Base-by-base conservation (phyloP, 1,140 invertebrate species). In the Eurosta solidaginis region DNA sequence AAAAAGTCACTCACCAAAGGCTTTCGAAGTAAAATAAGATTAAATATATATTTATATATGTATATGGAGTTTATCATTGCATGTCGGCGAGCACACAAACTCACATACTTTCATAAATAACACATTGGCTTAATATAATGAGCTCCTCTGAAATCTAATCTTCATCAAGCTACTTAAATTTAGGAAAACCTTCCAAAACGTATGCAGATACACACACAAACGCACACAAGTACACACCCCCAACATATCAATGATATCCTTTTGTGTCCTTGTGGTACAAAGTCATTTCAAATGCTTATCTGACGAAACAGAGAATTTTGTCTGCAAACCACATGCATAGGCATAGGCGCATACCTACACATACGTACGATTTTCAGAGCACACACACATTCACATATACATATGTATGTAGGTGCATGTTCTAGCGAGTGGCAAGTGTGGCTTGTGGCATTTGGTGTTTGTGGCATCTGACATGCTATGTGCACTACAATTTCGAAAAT, bases 401-500 rank as follows among this genome's bases (percentile, higher is more conserved):
- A 12, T 27, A 49, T 5, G 20, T 12, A 33, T n/a, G 9, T 63
- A 33, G n/a, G n/a, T 12, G 59, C 27, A 36, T 27, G n/a, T n/a
- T n/a, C n/a, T 40, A 68, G 59, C 17, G n/a, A 40, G 59, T 68
- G n/a, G 33, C 59, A 68, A 68, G 59, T 68, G 59, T 17, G 36
- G 29, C n/a, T 36, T 63, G 54, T n/a, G n/a, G n/a, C n/a, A n/a
- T n/a, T n/a, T n/a, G n/a, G n/a, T n/a, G n/a, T n/a, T 63, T 68
- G 42, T 42, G 49, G 20, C 52, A 50, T 77, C 36, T 74, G 68
- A 47, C 33, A 73, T 74, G 36, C 20, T 25, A 27, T 42, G 44
- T 74, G 33, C 49, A 68, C 47, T 76, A 40, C 45, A 76, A 84
- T 85, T 85, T 81, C 81, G 82, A 85, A 85, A 85, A 85, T 85